A percentile compares a stretch with the other conserved stretches of the same genome.
Evolutionary conservation across 2,113 vertebrate species (phyloP).

Genomic region (Nycticebus coucang): DNA sequence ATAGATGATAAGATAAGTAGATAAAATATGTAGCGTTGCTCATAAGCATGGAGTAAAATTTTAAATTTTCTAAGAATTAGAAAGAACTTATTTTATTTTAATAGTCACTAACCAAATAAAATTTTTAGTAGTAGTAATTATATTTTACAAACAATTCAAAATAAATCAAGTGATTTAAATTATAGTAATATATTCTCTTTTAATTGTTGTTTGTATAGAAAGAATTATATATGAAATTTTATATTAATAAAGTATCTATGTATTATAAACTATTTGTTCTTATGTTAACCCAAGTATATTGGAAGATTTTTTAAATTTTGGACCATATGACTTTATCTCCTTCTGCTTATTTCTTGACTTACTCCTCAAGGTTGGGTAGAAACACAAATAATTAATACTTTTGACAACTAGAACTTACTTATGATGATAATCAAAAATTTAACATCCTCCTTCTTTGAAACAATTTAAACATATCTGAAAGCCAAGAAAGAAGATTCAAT

Average conservation of each 20-base stretch:
- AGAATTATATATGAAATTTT: not conserved
- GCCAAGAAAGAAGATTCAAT: not conserved
- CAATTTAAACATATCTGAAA: not conserved
- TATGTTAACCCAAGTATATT: constrained; percentile 10
- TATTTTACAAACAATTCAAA: constrained; percentile 4
- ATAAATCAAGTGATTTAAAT: not conserved
- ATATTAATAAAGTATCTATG: not conserved
- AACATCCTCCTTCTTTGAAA: not conserved
- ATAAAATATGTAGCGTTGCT: not conserved
- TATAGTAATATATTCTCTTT: not conserved
- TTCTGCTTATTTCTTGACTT: not conserved
- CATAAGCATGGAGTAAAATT: not conserved
- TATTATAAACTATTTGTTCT: not conserved
- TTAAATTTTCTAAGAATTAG: not conserved
- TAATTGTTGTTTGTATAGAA: not conserved
- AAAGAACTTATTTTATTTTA: not conserved
- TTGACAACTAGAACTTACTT: not conserved
- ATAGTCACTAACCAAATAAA: not conserved
- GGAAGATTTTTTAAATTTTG: not conserved
- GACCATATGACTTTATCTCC: not conserved
- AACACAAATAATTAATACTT: not conserved
- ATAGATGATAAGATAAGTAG: not conserved
- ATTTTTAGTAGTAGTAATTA: not conserved
- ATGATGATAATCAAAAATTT: not conserved
- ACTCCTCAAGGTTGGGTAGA: not conserved